Percentiles rank a stretch among this genome's conserved stretches.
These are phyloP conservation scores for Drosophila elegans DNA, from an alignment of 1,140 invertebrate species.

Conservation along the genomic window DNA sequence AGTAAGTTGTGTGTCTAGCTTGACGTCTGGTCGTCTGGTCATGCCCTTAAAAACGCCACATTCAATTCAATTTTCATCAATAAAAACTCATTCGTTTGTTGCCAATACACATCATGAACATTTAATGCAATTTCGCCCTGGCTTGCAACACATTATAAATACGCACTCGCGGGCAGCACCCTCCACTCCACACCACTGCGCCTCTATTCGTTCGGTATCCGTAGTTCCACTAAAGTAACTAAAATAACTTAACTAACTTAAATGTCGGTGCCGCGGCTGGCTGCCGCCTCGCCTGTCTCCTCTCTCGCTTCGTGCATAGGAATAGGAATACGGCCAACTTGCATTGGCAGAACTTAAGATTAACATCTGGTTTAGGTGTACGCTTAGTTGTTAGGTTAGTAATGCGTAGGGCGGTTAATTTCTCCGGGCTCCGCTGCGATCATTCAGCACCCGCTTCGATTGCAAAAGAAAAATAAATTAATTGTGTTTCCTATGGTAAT, in stretches of 20 bases:
- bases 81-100: conserved; percentile 7
- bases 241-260: conserved; percentile 60
- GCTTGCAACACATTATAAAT: conserved; percentile 7
- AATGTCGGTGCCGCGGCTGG: conserved; percentile 33
- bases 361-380: conserved; percentile 61
- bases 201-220: not conserved
- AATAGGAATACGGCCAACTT: conserved; percentile 38
- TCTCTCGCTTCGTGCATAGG: conserved; percentile 31
- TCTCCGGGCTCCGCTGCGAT: conserved; percentile 1
- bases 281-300: conserved; percentile 11
- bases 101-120: conserved; percentile 1
- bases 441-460: conserved; percentile 6
- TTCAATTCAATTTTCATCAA: conserved; percentile 12
- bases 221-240: not conserved
- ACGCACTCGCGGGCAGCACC: not conserved
- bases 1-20: not conserved
- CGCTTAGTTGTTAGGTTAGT: conserved; percentile 39
- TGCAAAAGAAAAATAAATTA: conserved; percentile 36
- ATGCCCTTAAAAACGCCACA: not conserved
- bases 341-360: conserved; percentile 53
- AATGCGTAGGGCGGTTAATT: conserved; percentile 34
- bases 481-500: conserved; percentile 35
- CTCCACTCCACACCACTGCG: not conserved
- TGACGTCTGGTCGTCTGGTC: not conserved
- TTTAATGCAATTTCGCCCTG: conserved; percentile 23